These are phyloP conservation scores for Physella acuta DNA, from an alignment of 1,140 invertebrate genomes.

Conservation along the genomic window DNA sequence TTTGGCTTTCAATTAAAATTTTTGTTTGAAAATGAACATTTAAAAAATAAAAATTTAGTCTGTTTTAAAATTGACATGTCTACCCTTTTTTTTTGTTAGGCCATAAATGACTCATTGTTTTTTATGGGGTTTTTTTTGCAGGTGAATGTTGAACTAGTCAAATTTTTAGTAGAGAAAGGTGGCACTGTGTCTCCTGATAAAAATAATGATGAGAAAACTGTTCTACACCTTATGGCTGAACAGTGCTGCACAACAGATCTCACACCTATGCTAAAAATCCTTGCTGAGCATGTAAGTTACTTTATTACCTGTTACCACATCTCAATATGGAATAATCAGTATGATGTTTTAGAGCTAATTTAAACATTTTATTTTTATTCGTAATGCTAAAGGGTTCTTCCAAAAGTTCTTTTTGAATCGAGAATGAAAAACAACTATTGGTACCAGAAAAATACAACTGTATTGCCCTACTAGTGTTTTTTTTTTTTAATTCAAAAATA, in stretches of 20 bases:
- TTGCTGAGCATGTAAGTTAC: conserved; percentile 50
- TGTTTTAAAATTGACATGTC: neutral
- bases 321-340: no score
- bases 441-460: no score
- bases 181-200: conserved; percentile 54
- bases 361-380: no score
- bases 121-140: conserved; percentile 27
- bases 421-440: no score
- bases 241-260: conserved; percentile 51
- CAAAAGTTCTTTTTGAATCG: no score
- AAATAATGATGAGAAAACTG: conserved; percentile 51
- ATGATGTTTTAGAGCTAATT: no score
- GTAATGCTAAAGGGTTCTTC: neutral
- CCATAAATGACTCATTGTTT: neutral
- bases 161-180: conserved; percentile 53
- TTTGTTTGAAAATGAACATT: neutral
- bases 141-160: conserved; percentile 51
- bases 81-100: neutral
- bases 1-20: neutral
- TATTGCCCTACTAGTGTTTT: no score
- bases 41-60: no score
- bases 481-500: no score
- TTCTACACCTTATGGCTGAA: conserved; percentile 55
- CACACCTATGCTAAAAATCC: conserved; percentile 46
- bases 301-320: no score